Evolutionary conservation across 2,113 vertebrate genomes (phyloP), one percentile per base, ranked within the genome.

Genomic region (Phyllostomus discolor): DNA sequence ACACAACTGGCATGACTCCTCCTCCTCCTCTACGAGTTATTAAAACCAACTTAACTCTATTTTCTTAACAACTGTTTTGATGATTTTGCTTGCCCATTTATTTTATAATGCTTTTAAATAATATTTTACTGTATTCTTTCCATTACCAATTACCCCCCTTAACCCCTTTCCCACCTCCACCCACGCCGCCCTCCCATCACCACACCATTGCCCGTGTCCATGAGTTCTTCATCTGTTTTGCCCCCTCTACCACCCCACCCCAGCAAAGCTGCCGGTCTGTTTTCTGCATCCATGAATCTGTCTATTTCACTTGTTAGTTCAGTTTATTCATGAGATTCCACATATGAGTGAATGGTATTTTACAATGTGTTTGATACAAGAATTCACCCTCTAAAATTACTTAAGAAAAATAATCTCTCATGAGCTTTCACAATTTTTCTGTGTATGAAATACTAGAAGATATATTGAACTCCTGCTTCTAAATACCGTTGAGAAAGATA

Each of bases 381-480:
- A 86, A 72, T 82, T 59, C 69, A 46, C 79, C 43, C 66, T 81
- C 72, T 50, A 79, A 95, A 84, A 95, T 31, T 52, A 90, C 26
- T 82, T 91, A 92, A 82, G 2, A 7, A 48, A 95, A 95, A 73
- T 17, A 85, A 64, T 12, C 24, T 90, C 94, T 38, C 31, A 92
- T 67, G 70, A 35, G 20, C 38, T 75, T 88, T 97, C 78, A 35
- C 80, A 96, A 66, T 64, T 94, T 62, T 82, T n/a, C 43, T 10
- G 7, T 59, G 10, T 33, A 81, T 73, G 43, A 93, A 95, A 93
- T 90, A 87, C 22, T 46, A 10, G 41, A 87, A 84, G 43, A 48
- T 48, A 92, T 20, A 87, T 0, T 75, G n/a, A 88, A 94, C 10
- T 88, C 76, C 43, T 72, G 14, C 46, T n/a, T 84, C 46, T 96